These are phyloP conservation scores for Aspidiotus destructor DNA, from an alignment of 2,888 invertebrate species.

Conservation along the genomic window DNA sequence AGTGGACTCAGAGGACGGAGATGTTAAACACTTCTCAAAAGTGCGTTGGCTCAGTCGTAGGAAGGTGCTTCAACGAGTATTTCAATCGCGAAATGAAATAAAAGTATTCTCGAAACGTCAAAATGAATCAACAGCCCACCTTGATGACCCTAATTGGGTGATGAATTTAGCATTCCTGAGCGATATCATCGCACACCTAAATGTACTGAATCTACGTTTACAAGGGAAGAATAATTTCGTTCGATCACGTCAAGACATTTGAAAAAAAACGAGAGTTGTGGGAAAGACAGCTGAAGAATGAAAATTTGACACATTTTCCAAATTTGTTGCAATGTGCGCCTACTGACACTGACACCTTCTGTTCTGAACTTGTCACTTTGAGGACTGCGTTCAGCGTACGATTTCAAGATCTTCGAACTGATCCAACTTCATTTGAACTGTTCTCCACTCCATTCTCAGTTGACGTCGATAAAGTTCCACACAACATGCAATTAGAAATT, in stretches of 20 bases:
- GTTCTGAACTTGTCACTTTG: neutral
- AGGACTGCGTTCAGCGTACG: neutral
- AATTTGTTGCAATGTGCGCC: constrained; percentile 3
- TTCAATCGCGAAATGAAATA: too few relatives aligned
- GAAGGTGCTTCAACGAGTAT: too few relatives aligned
- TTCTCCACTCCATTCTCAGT: constrained; percentile 5
- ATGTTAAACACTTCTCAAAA: too few relatives aligned
- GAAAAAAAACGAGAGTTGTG: neutral
- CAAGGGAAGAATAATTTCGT: neutral
- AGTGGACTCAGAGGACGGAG: too few relatives aligned
- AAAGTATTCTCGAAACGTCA: too few relatives aligned
- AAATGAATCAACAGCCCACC: too few relatives aligned
- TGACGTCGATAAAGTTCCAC: too few relatives aligned
- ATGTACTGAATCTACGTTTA: neutral
- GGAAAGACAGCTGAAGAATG: neutral
- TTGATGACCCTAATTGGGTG: too few relatives aligned
- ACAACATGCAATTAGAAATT: constrained; percentile 1
- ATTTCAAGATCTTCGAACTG: constrained; percentile 10
- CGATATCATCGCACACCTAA: too few relatives aligned
- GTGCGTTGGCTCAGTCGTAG: too few relatives aligned
- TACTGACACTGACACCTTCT: neutral
- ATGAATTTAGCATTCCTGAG: too few relatives aligned
- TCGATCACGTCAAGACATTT: too few relatives aligned
- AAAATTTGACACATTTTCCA: constrained; percentile 7
- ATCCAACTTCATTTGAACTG: neutral